Evolutionary conservation across 2,797 vertebrate species (phyloP), one percentile per base, ranked within the genome.

Genomic region (Momotus momota): DNA sequence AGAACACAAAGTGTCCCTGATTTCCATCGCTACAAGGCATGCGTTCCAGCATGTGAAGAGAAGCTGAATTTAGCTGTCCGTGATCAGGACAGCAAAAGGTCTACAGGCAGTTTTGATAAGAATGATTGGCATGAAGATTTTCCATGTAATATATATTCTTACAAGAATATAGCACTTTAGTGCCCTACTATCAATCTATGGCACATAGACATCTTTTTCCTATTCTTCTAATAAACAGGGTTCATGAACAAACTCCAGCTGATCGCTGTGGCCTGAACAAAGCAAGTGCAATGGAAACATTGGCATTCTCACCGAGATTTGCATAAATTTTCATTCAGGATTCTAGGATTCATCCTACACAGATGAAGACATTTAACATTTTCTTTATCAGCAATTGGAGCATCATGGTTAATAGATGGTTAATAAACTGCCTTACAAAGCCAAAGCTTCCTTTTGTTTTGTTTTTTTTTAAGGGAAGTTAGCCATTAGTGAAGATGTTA

Each of bases 201-300:
- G 58, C 2, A 2, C 52, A 46, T 1, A 73, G 45, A 86, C 87
- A 78, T 71, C 60, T 94, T 93, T 90, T 84, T 29, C 71, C 64
- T 67, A 73, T 88, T 93, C 64, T 67, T 74, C 78, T 60, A 77
- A 90, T 54, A 65, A 82, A 45, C 48, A 74, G 29, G 12, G 41
- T 5, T 87, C 38, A 29, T 71, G 86, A 80, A 85, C 54, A 88
- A 82, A 82, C 82, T 82, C 88, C 90, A 95, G 38, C 71, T 87
- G 78, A 74, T 71, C 80, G 67, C 65, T 80, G 1, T 10, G 23
- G 45, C 86, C 60, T 77, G 78, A 85, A 85, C 71, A 94, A 84
- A 94, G 55, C 40, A 84, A 75, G 55, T 46, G 67, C 67, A 71
- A 65, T 57, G 31, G 78, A 90, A 86, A 60, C 2, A 3, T 52